A percentile compares a stretch with the other conserved stretches of the same genome.
phyloP scores from a whole-genome alignment of 2,888 invertebrate genomes.

The Clistopyga incitator region DNA sequence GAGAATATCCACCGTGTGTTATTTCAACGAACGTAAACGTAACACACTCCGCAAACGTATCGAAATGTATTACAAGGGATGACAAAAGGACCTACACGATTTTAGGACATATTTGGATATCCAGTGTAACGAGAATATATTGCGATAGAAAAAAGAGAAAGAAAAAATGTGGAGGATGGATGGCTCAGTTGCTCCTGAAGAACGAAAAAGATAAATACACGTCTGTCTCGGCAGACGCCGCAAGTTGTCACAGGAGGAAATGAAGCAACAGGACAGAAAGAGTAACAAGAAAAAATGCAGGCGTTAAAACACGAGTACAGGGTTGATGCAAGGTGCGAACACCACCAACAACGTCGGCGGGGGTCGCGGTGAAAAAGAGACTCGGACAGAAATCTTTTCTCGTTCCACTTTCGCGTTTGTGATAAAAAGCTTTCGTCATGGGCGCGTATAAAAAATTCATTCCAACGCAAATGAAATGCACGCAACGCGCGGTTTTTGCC shows the following conservation, averaged over 20 bases:
- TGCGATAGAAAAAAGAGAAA: background rate
- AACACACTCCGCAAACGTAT: background rate
- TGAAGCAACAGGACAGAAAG: constrained; percentile 27
- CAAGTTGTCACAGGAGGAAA: background rate
- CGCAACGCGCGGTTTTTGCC: background rate
- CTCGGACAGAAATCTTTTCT: constrained; percentile 28
- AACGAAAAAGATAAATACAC: constrained; percentile 17
- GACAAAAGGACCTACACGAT: background rate
- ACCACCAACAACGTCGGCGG: constrained; percentile 22
- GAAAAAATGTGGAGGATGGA: background rate
- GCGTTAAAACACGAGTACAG: constrained; percentile 41
- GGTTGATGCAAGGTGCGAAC: constrained; percentile 27
- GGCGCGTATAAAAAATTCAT: constrained; percentile 31
- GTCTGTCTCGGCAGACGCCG: background rate
- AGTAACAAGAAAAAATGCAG: constrained; percentile 35
- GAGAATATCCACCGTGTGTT: background rate
- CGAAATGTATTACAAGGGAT: background rate
- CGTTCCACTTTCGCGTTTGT: constrained; percentile 17
- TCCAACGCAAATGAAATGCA: constrained; percentile 28
- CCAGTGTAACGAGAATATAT: background rate
- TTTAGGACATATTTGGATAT: background rate
- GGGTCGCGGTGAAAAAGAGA: constrained; percentile 34
- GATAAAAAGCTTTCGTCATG: constrained; percentile 35
- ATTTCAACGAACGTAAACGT: background rate
- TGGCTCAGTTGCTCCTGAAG: background rate